phyloP scores from a whole-genome alignment of 1,140 invertebrate genomes.

The Heliconius himera region DNA sequence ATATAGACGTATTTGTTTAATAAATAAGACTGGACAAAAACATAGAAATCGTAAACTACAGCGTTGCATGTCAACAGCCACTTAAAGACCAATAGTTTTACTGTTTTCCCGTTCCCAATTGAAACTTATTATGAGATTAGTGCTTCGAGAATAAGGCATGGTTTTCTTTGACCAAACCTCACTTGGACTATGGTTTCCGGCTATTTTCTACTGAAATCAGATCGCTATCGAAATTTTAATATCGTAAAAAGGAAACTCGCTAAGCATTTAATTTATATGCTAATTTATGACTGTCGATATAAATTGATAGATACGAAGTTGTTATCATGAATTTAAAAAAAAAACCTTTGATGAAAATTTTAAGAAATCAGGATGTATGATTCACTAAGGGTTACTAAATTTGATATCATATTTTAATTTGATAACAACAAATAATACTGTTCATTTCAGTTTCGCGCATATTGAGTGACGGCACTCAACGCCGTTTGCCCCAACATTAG shows the following conservation, averaged over 20 bases:
- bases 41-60: constrained; percentile 31
- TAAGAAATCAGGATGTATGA: too few species aligned
- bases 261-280: constrained; percentile 65
- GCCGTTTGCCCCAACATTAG: too few species aligned
- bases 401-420: neutral
- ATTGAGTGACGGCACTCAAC: too few species aligned
- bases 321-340: constrained; percentile 20
- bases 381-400: neutral
- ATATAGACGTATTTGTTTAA: neutral
- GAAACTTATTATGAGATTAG: constrained; percentile 17
- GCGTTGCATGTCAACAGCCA: constrained; percentile 35
- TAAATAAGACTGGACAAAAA: constrained; percentile 31
- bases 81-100: constrained; percentile 33
- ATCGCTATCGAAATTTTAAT: constrained; percentile 50
- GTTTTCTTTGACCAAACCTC: constrained; percentile 11
- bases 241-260: constrained; percentile 53
- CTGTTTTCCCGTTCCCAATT: constrained; percentile 34
- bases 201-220: constrained; percentile 49
- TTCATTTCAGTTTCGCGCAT: too few species aligned
- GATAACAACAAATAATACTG: too few species aligned
- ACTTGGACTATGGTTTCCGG: constrained; percentile 36
- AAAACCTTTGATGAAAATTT: too few species aligned
- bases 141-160: constrained; percentile 14
- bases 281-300: constrained; percentile 47
- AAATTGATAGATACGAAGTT: neutral